Percentiles rank a stretch among this genome's conserved stretches.
Evolutionary conservation across 2,113 vertebrate species (phyloP).

Genomic region (Petromus typicus): DNA sequence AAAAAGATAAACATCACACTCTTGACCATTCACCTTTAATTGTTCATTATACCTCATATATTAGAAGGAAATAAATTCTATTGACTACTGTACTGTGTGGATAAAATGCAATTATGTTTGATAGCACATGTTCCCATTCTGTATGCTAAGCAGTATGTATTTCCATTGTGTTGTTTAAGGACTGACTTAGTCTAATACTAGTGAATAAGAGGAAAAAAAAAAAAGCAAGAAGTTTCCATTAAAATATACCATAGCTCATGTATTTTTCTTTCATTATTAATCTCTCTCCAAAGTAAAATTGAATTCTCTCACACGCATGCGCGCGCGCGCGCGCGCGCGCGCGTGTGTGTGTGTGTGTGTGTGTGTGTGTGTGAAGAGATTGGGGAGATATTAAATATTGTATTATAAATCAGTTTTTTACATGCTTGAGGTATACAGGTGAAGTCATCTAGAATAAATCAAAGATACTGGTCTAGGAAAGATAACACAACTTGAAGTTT

Average conservation of each 20-base stretch:
- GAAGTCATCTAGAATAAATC: not conserved
- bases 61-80: slow-evolving; percentile 65
- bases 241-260: not conserved
- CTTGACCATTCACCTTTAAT: slow-evolving; percentile 58
- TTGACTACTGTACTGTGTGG: slow-evolving; percentile 31
- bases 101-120: slow-evolving; percentile 62
- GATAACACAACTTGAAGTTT: not conserved
- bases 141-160: slow-evolving; percentile 35
- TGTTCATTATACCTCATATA: slow-evolving; percentile 65
- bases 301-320: not conserved
- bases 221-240: not conserved
- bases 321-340: too few species aligned
- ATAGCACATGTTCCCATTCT: slow-evolving; percentile 46
- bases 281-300: not conserved
- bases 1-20: too few species aligned
- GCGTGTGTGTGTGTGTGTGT: not conserved
- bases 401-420: not conserved
- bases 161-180: slow-evolving; percentile 63
- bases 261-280: not conserved
- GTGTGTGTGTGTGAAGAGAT: not conserved
- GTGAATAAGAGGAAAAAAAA: too few species aligned
- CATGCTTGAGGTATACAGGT: not conserved
- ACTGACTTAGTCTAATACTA: slow-evolving; percentile 57
- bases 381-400: not conserved
- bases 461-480: not conserved